Base-by-base conservation (phyloP, 2,797 vertebrate genomes). In the Fistularia commersonii region DNA sequence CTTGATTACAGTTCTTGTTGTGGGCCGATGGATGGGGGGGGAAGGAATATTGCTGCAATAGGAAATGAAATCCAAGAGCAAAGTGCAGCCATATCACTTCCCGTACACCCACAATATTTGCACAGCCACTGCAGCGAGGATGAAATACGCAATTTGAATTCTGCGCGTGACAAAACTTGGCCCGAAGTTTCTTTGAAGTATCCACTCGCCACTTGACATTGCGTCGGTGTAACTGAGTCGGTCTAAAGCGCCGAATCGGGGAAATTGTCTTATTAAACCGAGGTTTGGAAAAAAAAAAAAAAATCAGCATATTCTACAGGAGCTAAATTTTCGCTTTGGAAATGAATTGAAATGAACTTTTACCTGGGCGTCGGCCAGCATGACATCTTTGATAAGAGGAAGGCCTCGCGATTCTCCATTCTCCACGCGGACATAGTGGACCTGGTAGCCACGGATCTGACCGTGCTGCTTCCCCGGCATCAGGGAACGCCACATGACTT, bases 381-480 rank as follows among this genome's bases (percentile, higher is more conserved):
- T 98, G 83, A 98, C 81, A 8, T 99, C 97, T 88, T 95, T 97
- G 85, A 99, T 98, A 67, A 93, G 92, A 66, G 96, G 96, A 59
- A 92, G 89, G 61, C 96, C 96, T 34, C 91, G 90, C 36, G 96
- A 95, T 87, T 99, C 95, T 23, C 95, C 94, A 3, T 95, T 96
- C 82, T 98, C 96, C 83, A 98, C 94, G 32, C 92, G 93, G 0
- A 96, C 94, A 0, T 96, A 97, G 86, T 98, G 96, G 64, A 98
- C 96, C 86, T 99, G 97, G 90, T 99, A 98, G 76, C 97, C 96
- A 8, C 96, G 95, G 70, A 99, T 98, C 87, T 99, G 96, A 48
- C 96, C 96, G 5, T 99, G 93, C 74, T 99, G 97, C 57, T 93
- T 93, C 81, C 91, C 95, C 10, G 91, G 93, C 41, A 88, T 80